Evolutionary conservation across 1,140 invertebrate species (phyloP), one percentile per base, ranked within the genome.

Genomic region (Mylabris phalerata): DNA sequence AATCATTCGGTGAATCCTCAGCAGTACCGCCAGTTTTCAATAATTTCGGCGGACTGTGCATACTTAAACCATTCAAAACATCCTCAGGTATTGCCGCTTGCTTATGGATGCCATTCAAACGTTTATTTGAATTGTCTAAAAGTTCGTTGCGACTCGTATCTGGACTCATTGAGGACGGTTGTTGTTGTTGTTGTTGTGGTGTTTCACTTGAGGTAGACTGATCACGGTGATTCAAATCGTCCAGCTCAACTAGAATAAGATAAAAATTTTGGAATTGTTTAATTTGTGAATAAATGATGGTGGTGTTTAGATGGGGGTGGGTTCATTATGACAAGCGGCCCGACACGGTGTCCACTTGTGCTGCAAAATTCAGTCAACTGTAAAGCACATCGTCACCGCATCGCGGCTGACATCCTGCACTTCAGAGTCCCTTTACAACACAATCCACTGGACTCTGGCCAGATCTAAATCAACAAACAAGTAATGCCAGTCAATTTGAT

Each of bases 81-180:
- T 65, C 57, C 54, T 65, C 66, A 25, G 61, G 55, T 40, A 65
- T 48, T 27, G 59, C 46, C 9, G 59, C 61, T 42, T 55, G 54
- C 26, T 61, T 63, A 32, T 62, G 59, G 27, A 52, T 9, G 7
- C 62, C 59, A 52, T 66, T 67, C 11, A 64, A 40, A 13, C 58
- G 52, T 13, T 59, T 45, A 42, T 65, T 58, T 38, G 57, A 50
- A 43, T 59, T 59, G 19, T 59, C 59, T n/a, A 55, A 26, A 7
- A 63, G 46, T 48, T 66, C 65, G 59, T 70, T 72, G 65, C 70
- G 68, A 61, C 67, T 68, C 32, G 51, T 62, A 57, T 72, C 70
- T 5, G 70, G 65, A 64, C 67, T 69, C 65, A 67, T 67, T 46
- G 66, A 57, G 5, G 60, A 11, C 13, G 49, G 48, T 39, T 27